These are phyloP conservation scores for Oenanthe melanoleuca DNA, from an alignment of 2,113 vertebrate genomes.

Conservation along the genomic window DNA sequence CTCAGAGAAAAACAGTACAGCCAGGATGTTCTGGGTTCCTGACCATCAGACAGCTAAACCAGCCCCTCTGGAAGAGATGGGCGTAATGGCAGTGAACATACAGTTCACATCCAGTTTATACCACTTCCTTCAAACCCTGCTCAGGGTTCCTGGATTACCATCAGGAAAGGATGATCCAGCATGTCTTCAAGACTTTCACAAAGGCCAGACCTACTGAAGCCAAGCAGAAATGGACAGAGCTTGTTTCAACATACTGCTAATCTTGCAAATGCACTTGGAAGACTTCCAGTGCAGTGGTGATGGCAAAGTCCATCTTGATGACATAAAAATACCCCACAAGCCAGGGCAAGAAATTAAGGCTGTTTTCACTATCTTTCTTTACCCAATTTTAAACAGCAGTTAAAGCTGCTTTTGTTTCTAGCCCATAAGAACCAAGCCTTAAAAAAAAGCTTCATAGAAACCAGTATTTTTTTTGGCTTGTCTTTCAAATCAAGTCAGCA, in stretches of 20 bases:
- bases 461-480: not conserved
- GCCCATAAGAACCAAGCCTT: not conserved
- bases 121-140: not conserved
- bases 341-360: not conserved
- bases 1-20: not conserved
- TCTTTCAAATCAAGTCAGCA: not conserved
- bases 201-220: not conserved
- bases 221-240: not conserved
- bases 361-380: not conserved
- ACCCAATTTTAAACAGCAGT: not conserved
- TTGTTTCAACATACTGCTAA: not conserved
- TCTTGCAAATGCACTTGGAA: not conserved
- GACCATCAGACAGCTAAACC: not conserved
- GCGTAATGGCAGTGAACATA: not conserved
- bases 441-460: not conserved
- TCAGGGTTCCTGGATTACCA: not conserved
- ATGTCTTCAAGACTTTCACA: not conserved
- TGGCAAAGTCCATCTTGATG: not conserved
- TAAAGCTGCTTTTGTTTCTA: not conserved
- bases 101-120: not conserved
- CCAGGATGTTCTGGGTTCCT: not conserved
- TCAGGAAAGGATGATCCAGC: not conserved
- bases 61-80: not conserved
- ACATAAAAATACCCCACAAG: not conserved
- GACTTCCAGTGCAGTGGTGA: not conserved